A percentile compares a stretch with the other conserved stretches of the same genome.
Evolutionary conservation across 2,888 invertebrate genomes (phyloP).

Genomic region (Chaetoderma sp.): DNA sequence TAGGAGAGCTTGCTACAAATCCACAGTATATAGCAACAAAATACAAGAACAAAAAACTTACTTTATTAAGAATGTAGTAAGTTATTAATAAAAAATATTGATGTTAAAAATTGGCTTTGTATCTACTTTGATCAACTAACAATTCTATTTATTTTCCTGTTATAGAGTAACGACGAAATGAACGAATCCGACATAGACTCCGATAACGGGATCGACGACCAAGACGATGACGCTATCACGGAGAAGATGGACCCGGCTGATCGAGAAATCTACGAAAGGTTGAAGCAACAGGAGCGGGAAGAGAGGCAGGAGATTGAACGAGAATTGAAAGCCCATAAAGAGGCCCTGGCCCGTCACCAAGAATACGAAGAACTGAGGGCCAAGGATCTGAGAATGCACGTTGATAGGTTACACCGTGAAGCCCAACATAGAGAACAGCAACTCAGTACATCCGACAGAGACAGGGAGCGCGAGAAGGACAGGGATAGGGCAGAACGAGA

Average conservation of each 20-base stretch:
- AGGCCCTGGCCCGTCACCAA: constrained; percentile 52
- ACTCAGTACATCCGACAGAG: too few species aligned
- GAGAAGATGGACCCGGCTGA: constrained; percentile 63
- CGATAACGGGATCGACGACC: constrained; percentile 48
- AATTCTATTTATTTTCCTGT: constrained; percentile 23
- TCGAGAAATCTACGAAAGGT: constrained; percentile 62
- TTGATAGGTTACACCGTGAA: constrained; percentile 19
- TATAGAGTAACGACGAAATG: constrained; percentile 62
- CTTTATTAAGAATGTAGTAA: too few species aligned
- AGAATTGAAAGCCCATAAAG: constrained; percentile 67
- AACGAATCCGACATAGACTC: constrained; percentile 47
- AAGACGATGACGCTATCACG: constrained; percentile 41
- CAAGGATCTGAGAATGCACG: constrained; percentile 49
- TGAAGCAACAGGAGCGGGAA: constrained; percentile 67
- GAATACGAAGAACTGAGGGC: constrained; percentile 52
- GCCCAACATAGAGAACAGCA: too few species aligned
- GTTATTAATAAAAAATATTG: not conserved
- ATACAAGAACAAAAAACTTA: too few species aligned
- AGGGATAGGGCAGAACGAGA: too few species aligned
- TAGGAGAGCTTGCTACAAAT: too few species aligned
- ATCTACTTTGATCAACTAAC: not conserved
- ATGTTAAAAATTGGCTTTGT: not conserved
- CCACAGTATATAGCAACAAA: too few species aligned
- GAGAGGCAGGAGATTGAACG: constrained; percentile 68
- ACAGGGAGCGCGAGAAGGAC: not conserved